Percentiles rank a stretch among this genome's conserved stretches.
Evolutionary conservation across 2,113 vertebrate genomes (phyloP).

Genomic region (Osmerus mordax): DNA sequence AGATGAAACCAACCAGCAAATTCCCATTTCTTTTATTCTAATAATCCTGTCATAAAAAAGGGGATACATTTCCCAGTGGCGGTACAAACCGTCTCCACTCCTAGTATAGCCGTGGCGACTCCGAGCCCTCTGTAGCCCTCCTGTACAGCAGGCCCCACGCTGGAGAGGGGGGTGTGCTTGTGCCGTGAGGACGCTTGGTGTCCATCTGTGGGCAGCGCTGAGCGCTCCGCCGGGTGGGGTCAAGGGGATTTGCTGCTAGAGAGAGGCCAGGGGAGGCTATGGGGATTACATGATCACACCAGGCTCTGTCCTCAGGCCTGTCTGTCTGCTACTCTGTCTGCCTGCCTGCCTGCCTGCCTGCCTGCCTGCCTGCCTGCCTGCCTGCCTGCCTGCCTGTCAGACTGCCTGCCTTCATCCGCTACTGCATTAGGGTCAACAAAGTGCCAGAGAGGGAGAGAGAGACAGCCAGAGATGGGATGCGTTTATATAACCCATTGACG

Average conservation of each 20-base stretch:
- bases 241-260: constrained; percentile 39
- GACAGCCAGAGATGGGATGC: constrained; percentile 21
- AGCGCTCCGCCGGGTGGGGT: constrained; percentile 21
- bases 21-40: too few species aligned
- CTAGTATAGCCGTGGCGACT: too few species aligned
- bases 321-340: constrained; percentile 37
- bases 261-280: constrained; percentile 28
- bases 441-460: constrained; percentile 36
- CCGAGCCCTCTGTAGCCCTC: too few species aligned
- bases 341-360: constrained; percentile 38
- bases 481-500: constrained; percentile 63
- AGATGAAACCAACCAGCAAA: too few species aligned
- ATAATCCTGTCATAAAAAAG: too few species aligned
- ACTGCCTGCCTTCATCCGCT: constrained; percentile 25
- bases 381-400: constrained; percentile 35
- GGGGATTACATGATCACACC: constrained; percentile 54
- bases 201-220: constrained; percentile 20
- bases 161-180: neutral
- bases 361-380: constrained; percentile 19
- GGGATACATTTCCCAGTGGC: too few species aligned
- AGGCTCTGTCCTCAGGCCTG: constrained; percentile 41
- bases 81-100: too few species aligned
- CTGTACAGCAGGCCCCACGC: constrained; percentile 11
- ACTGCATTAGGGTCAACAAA: constrained; percentile 40
- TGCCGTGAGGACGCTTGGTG: neutral